Evolutionary conservation across 2,113 vertebrate genomes (phyloP), one percentile per base, ranked within the genome.

Genomic region (Theropithecus gelada): DNA sequence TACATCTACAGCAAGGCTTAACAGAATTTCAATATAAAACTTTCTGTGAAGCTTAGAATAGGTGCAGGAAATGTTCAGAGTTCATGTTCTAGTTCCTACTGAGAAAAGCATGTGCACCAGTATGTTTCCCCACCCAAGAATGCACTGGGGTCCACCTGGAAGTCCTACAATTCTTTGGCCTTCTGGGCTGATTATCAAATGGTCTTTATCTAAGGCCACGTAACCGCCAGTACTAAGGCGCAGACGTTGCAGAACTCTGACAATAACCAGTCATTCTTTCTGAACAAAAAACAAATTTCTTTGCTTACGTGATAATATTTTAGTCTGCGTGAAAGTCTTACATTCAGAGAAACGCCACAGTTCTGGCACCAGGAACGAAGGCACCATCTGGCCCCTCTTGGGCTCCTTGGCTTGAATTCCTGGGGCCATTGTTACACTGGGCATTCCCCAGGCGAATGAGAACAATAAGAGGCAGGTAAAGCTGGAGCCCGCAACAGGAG

Each of bases 331-430:
- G 70, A 59, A 80, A 68, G 38, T 70, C 95, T 96, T 89, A 89
- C 17, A 76, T 88, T 92, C 82, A 80, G 80, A 96, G 83, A 89
- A 66, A 52, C 0, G 11, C 80, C 61, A 59, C 3, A 22, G 30
- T 72, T 72, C 90, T 84, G 97, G 92, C 93, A 81, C 38, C 32
- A 84, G 23, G 64, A 82, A 23, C 64, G 70, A 27, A 80, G 79
- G 61, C 84, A 57, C 83, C 92, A 95, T 96, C 95, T 97, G 97
- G 79, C 48, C 38, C 23, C 72, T 86, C 75, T 40, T n/a, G 43
- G 11, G 25, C 18, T 38, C 50, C 45, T 81, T 90, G 94, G 95
- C 92, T 90, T n/a, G 38, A 79, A 52, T 88, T 78, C 88, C 90
- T 25, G 30, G 59, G 64, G 92, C 32, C 70, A 88, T 52, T 93